Evolutionary conservation across 2,797 vertebrate genomes (phyloP), one percentile per base, ranked within the genome.

Genomic region (Neolamprologus multifasciatus): DNA sequence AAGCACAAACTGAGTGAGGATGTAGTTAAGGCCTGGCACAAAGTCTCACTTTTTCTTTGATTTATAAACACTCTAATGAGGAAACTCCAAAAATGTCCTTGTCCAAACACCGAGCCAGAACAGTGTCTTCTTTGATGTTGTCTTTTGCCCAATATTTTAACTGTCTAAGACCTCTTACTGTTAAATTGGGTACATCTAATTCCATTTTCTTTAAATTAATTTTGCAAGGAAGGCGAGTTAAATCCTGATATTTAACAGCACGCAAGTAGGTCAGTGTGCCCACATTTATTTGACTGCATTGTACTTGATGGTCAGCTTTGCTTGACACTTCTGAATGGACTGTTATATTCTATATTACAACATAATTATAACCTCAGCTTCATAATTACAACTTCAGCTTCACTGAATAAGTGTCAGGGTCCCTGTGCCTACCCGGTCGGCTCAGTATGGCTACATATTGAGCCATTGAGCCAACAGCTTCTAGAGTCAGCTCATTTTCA

Each of bases 401-500:
- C 48, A 64, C 2, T 14, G 19, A 82, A 88, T 90, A 90, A 31
- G 29, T 29, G 29, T 29, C 29, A 29, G 29, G 6, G 29, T 29
- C 29, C 29, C 29, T 29, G 29, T 29, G 29, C 29, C 29, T 29
- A 29, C 29, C 29, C 6, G 29, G 29, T 29, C 29, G 29, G 29
- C 29, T 29, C 29, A 29, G 6, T 29, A 29, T 29, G 29, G 29
- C 29, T 29, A 29, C 29, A 29, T 29, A 29, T 29, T n/a, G n/a
- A n/a, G n/a, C n/a, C n/a, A n/a, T n/a, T n/a, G n/a, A n/a, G n/a
- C n/a, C n/a, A n/a, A n/a, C n/a, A n/a, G n/a, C n/a, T n/a, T n/a
- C n/a, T n/a, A n/a, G n/a, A n/a, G n/a, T n/a, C 50, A 7, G 13
- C 5, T 21, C 9, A 9, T 43, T 62, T n/a, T 59, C 31, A 79